Conservation (phyloP, 2,797 vertebrate genomes). For the Pangasius krempfi region DNA sequence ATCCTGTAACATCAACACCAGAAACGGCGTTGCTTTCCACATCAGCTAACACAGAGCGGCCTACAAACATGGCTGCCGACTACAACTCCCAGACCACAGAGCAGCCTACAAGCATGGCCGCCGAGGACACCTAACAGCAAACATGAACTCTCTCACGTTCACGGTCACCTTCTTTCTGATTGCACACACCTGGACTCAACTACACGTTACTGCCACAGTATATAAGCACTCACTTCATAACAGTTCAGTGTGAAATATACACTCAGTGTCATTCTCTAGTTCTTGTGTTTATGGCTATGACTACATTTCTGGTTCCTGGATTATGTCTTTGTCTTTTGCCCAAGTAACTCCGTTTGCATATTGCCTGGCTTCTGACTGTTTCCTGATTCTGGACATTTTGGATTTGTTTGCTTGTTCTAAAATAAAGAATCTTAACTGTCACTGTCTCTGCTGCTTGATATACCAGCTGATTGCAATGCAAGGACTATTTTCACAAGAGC, state of each 20-base stretch:
- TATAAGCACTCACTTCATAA: background rate
- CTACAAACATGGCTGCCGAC: background rate
- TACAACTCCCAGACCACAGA: background rate
- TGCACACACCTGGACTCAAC: background rate
- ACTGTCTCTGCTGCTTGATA: background rate
- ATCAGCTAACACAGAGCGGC: background rate
- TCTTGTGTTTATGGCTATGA: background rate
- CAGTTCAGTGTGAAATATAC: background rate
- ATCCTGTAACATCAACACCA: background rate
- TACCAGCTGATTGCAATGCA: background rate
- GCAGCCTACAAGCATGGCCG: background rate
- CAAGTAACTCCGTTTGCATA: background rate
- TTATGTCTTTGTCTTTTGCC: background rate
- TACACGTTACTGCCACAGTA: background rate
- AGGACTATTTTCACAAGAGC: background rate
- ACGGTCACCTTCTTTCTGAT: background rate
- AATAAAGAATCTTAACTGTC: background rate
- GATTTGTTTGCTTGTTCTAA: background rate
- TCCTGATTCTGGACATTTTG: background rate
- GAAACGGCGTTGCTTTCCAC: background rate
- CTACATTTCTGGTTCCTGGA: background rate
- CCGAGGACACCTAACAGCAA: background rate
- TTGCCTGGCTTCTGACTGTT: background rate
- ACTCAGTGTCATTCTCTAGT: background rate
- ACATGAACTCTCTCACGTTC: background rate